phyloP scores from a whole-genome alignment of 2,888 invertebrate genomes.

The Elegia similella region DNA sequence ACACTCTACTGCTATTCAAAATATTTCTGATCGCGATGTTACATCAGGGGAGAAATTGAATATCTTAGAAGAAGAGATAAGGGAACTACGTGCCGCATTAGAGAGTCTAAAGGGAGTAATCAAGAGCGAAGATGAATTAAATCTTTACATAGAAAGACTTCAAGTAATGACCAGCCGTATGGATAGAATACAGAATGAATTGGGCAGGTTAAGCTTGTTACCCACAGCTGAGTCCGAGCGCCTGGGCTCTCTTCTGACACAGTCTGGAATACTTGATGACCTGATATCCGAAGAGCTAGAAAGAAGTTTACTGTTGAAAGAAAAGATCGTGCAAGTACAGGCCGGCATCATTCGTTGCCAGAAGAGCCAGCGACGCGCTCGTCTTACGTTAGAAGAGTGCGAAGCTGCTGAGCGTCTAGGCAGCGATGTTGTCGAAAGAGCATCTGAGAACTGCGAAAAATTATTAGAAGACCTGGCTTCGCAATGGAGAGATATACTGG shows the following conservation, averaged over 20 bases:
- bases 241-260: slow-evolving; percentile 85
- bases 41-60: slow-evolving; percentile 88
- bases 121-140: slow-evolving; percentile 91
- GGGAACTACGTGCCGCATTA: slow-evolving; percentile 86
- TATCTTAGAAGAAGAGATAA: slow-evolving; percentile 88
- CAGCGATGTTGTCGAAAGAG: slow-evolving; percentile 89
- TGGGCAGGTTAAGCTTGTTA: slow-evolving; percentile 87
- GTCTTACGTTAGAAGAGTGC: slow-evolving; percentile 86
- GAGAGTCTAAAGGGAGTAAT: slow-evolving; percentile 89
- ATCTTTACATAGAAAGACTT: slow-evolving; percentile 89
- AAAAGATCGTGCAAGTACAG: slow-evolving; percentile 87
- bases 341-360: slow-evolving; percentile 86
- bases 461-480: slow-evolving; percentile 85
- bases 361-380: slow-evolving; percentile 85
- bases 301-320: slow-evolving; percentile 86
- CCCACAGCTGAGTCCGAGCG: slow-evolving; percentile 89
- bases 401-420: slow-evolving; percentile 87
- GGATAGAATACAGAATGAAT: slow-evolving; percentile 90
- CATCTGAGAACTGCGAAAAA: slow-evolving; percentile 86
- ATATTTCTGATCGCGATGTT: slow-evolving; percentile 87
- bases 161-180: slow-evolving; percentile 89
- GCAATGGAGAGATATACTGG: slow-evolving; percentile 90
- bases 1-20: slow-evolving; percentile 85
- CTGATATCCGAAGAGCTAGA: slow-evolving; percentile 90
- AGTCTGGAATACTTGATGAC: slow-evolving; percentile 86